Base-by-base conservation (phyloP, 2,888 invertebrate species). In the Melinopterus prodromus region DNA sequence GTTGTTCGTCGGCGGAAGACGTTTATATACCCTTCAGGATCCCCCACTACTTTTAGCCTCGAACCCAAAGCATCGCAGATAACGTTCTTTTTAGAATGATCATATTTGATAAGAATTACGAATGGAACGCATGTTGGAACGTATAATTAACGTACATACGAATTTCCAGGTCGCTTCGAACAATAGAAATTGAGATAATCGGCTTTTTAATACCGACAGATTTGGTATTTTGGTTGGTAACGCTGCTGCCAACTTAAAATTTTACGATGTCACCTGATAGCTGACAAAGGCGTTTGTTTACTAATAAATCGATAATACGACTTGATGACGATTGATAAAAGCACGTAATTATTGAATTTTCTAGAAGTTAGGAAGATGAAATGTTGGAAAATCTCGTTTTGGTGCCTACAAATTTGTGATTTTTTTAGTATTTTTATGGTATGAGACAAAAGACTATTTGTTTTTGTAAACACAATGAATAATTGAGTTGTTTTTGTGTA, bases 31-130 rank as follows among this genome's bases (percentile, higher is more conserved):
- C 53, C 70, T 77, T 74, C 70, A 16, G 35, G 78, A 79, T 82
- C 84, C 85, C 53, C 85, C 84, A 84, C 83, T 70, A 79, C 71
- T 77, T 70, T 71, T 85, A 84, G 74, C 81, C 85, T 85, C 84
- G 84, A 83, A 84, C 83, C 84, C 86, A 84, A 80, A 81, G 77
- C 76, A 37, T 70, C 69, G 12, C 15, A 71, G 37, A 53, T 74
- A 15, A 7, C 0, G 37, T 37, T 76, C 77, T 78, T 37, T 16
- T n/a, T 9, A 14, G 15, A 35, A 70, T 15, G 16, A 15, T 15
- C 9, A 70, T 70, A 35, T 36, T 36, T 16, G 26, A 74, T 12
- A 12, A 26, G 6, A 6, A 37, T 36, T 74, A 74, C n/a, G n/a
- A 74, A 36, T 26, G 36, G 6, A 75, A 77, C 16, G 70, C 70